phyloP scores from a whole-genome alignment of 2,888 invertebrate genomes.

The Thysanoteuthis rhombus region DNA sequence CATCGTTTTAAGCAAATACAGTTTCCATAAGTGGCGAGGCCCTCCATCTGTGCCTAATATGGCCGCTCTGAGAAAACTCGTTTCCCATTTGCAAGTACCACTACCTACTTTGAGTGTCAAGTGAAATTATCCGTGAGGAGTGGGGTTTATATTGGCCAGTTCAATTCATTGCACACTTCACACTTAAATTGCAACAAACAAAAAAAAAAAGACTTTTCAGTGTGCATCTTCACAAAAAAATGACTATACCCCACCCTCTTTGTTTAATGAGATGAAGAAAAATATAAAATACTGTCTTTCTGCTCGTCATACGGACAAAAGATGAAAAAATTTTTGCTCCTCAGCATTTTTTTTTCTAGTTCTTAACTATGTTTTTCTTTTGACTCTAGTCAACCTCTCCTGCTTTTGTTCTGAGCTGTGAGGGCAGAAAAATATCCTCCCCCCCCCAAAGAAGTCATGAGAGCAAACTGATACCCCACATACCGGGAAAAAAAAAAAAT shows the following conservation, averaged over 20 bases:
- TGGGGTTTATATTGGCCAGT: background rate
- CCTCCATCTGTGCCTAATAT: background rate
- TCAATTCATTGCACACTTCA: background rate
- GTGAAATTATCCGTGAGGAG: background rate
- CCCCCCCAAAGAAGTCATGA: background rate
- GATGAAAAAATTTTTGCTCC: background rate
- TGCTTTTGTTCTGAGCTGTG: conserved; percentile 12
- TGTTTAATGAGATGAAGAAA: background rate
- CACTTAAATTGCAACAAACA: background rate
- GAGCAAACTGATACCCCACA: conserved; percentile 12
- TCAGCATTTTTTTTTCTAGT: background rate
- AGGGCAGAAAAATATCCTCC: background rate
- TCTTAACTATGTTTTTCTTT: background rate
- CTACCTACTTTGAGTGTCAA: background rate
- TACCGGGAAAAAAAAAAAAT: background rate
- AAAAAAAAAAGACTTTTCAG: background rate
- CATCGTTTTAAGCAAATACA: background rate
- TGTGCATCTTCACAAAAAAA: background rate
- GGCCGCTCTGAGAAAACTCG: background rate
- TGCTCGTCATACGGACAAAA: background rate
- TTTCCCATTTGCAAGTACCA: background rate
- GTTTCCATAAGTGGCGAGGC: background rate
- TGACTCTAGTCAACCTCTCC: background rate
- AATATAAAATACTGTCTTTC: background rate
- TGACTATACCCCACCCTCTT: background rate